Base-by-base conservation (phyloP, 2,888 invertebrate genomes). In the Adelphocoris suturalis region DNA sequence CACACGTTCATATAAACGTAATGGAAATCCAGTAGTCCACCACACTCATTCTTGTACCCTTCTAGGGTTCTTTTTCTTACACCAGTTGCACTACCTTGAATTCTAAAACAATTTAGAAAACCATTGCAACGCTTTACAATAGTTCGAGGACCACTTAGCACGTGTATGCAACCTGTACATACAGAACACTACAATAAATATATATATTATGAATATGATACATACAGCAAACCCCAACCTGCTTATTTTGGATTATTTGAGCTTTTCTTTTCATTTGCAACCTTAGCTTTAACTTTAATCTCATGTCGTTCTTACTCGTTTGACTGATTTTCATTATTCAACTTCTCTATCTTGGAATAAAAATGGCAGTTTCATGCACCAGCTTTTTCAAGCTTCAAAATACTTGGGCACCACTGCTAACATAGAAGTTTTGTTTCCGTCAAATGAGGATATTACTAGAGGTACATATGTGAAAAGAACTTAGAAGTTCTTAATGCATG, bases 161-260 rank as follows among this genome's bases (percentile, higher is more conserved):
- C 91, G 90, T 91, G 91, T 91, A 91, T 91, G 91, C 91, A 87
- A 86, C 81, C 80, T 91, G 91, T 91, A 91, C 90, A 91, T 86
- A 91, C 90, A 90, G 46, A 88, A 91, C 90, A 91, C 89, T 90
- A 90, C 80, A 90, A 88, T 87, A 90, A 76, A 85, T 88, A 91
- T 90, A 89, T 90, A 86, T 89, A 81, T 37, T 37, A 37, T 87
- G 47, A 78, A 76, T 78, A 78, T 76, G 46, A 90, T 89, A 91
- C 91, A 91, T 86, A 91, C 90, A 91, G 89, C 91, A 57, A 81
- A 28, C 52, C 57, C 78, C 90, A 52, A 88, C 89, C 87, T 82
- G 89, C 90, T 89, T 90, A 27, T 61, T 81, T 89, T 88, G 46
- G 23, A 46, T 82, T 78, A 81, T 89, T 81, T 89, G 75, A 52